A percentile compares a stretch with the other conserved stretches of the same genome.
Evolutionary conservation across 2,797 vertebrate genomes (phyloP).

Genomic region (Borostomias antarcticus): DNA sequence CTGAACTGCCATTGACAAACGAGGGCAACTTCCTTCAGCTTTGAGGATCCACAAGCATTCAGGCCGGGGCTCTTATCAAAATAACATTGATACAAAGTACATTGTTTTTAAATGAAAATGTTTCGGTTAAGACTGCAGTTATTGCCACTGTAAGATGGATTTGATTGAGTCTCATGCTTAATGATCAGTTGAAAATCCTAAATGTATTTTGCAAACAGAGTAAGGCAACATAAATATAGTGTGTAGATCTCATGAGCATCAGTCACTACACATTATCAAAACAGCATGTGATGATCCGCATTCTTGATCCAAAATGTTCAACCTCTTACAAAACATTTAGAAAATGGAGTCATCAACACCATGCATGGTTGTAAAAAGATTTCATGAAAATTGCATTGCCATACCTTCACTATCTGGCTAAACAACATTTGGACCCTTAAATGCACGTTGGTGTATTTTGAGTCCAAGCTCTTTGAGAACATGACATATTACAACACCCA

Average conservation of each 20-base stretch:
- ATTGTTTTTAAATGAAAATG: too few relatives aligned
- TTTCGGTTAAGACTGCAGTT: not conserved
- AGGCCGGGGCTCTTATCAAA: too few relatives aligned
- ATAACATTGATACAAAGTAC: too few relatives aligned
- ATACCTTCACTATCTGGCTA: not conserved
- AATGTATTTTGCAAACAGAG: slow-evolving; percentile 8
- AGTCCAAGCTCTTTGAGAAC: not conserved
- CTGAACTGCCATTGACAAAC: not conserved
- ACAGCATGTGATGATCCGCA: slow-evolving; percentile 42
- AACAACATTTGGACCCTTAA: not conserved
- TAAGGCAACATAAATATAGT: slow-evolving; percentile 21
- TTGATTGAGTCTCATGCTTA: not conserved
- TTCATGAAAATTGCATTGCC: not conserved
- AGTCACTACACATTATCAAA: slow-evolving; percentile 15
- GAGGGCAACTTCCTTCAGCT: not conserved
- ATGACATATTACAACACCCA: not conserved
- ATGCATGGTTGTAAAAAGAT: not conserved
- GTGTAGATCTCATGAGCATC: not conserved
- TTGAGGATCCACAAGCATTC: too few relatives aligned
- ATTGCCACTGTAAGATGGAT: not conserved
- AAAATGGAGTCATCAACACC: slow-evolving; percentile 7
- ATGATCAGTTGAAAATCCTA: not conserved
- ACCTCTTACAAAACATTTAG: not conserved
- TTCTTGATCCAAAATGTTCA: slow-evolving; percentile 1
- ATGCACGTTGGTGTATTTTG: not conserved